phyloP scores from a whole-genome alignment of 2,113 vertebrate species.

The Pygoscelis adeliae region DNA sequence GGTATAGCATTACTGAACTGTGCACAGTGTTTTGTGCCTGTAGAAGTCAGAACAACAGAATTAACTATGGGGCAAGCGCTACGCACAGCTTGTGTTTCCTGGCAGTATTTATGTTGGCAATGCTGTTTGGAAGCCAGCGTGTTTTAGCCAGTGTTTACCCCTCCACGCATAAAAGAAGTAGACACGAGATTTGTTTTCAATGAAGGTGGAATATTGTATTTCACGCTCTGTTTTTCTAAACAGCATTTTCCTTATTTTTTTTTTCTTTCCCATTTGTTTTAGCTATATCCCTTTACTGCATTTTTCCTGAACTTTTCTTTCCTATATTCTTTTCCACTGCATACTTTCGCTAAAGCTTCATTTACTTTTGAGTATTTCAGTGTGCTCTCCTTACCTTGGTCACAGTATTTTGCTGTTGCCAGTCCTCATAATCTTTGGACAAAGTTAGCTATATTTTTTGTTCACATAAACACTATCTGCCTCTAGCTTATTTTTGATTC shows the following conservation, averaged over 20 bases:
- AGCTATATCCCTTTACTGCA: background rate
- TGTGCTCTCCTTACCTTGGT: background rate
- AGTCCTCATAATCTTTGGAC: background rate
- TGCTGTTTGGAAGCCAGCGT: background rate
- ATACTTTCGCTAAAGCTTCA: background rate
- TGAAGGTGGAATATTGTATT: background rate
- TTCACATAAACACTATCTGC: background rate
- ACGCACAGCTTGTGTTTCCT: background rate
- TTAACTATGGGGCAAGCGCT: background rate
- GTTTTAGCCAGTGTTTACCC: conserved; percentile 3
- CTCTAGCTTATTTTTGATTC: background rate
- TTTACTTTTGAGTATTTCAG: background rate
- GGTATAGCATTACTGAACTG: background rate
- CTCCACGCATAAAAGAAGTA: background rate
- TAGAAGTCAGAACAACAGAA: background rate
- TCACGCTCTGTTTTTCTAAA: background rate
- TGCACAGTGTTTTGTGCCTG: background rate
- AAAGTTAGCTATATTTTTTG: background rate
- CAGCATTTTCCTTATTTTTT: background rate
- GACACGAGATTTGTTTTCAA: background rate
- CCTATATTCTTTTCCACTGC: background rate
- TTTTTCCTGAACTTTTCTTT: background rate
- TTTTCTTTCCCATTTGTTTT: background rate
- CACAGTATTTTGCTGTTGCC: background rate
- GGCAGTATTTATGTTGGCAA: background rate